phyloP scores from a whole-genome alignment of 2,113 vertebrate genomes.

The Fukomys damarensis region DNA sequence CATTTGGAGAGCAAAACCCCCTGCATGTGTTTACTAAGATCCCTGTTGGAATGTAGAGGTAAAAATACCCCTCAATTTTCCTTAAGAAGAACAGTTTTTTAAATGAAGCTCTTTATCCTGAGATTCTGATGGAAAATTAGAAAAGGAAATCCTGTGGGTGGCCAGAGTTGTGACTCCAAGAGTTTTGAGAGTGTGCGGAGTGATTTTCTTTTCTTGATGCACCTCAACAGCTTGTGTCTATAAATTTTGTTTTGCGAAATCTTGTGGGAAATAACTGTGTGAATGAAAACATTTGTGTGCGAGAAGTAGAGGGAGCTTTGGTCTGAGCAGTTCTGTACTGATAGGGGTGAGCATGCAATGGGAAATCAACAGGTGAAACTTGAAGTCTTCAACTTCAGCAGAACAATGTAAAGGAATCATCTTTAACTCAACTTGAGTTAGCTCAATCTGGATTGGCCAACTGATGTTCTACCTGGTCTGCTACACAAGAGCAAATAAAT shows the following conservation, averaged over 20 bases:
- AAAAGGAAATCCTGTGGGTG: not conserved
- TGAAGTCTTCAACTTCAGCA: not conserved
- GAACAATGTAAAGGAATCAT: not conserved
- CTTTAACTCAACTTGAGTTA: not conserved
- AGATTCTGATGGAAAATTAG: constrained; percentile 1
- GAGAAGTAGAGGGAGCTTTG: not conserved
- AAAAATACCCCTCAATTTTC: not conserved
- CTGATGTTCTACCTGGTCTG: not conserved
- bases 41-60: not conserved
- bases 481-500: not conserved
- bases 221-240: not conserved
- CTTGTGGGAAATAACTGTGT: not conserved
- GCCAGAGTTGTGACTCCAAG: not conserved
- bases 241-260: not conserved
- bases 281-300: not conserved
- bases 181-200: not conserved
- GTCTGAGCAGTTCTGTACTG: not conserved
- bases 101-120: not conserved
- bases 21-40: not conserved
- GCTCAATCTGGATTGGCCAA: not conserved
- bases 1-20: not conserved
- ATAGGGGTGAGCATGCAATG: not conserved
- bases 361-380: not conserved
- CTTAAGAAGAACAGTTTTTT: constrained; percentile 34
- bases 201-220: not conserved